Evolutionary conservation across 2,113 vertebrate genomes (phyloP).

Genomic region (Typhlomys cinereus): DNA sequence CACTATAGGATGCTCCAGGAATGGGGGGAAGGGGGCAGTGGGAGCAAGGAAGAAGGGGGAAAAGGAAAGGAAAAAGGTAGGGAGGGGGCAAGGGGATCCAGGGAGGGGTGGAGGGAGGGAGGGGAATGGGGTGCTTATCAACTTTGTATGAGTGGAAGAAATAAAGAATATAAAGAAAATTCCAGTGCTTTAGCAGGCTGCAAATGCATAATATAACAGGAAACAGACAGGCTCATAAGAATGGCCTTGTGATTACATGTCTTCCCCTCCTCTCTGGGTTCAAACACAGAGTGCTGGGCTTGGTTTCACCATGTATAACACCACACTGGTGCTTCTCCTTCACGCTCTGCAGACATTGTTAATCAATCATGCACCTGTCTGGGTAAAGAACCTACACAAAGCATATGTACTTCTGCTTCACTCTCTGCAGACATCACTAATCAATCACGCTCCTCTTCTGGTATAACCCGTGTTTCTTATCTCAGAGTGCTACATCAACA

Average conservation of each 20-base stretch:
- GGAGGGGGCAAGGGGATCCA: no score
- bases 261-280: neutral
- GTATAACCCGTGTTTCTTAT: neutral
- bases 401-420: fast-evolving
- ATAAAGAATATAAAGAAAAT: no score
- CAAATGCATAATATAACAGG: neutral
- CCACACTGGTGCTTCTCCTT: fast-evolving
- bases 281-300: neutral
- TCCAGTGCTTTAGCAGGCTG: neutral
- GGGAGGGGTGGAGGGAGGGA: no score
- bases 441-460: neutral
- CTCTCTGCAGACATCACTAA: neutral
- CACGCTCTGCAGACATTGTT: neutral
- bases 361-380: neutral
- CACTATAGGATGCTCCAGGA: no score
- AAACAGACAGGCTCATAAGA: neutral
- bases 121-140: no score
- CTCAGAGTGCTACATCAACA: neutral
- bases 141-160: no score
- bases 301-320: neutral
- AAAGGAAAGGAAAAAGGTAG: no score
- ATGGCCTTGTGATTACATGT: neutral
- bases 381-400: neutral
- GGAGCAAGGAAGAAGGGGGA: no score
- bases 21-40: no score